These are phyloP conservation scores for Drosophila pallidifrons DNA, from an alignment of 1,140 invertebrate species.

Conservation along the genomic window DNA sequence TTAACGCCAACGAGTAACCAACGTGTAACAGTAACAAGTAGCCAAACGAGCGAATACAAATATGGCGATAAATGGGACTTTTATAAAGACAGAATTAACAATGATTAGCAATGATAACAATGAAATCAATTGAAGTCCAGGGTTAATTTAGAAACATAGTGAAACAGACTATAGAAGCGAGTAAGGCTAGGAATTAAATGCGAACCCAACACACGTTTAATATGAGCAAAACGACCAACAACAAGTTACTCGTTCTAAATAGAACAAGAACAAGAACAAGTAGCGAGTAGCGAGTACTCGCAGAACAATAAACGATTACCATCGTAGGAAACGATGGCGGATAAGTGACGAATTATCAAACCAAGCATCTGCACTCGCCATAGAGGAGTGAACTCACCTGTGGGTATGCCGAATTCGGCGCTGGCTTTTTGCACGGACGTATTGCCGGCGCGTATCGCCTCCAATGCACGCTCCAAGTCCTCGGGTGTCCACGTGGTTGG, in stretches of 20 bases:
- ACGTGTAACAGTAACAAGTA: background rate
- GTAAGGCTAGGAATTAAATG: no score
- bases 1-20: background rate
- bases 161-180: no score
- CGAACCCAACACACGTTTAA: background rate
- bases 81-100: no score
- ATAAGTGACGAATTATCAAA: no score
- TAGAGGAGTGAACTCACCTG: constrained; percentile 84
- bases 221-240: background rate
- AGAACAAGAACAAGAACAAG: background rate
- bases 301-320: background rate
- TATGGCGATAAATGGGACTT: no score
- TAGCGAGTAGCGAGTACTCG: background rate
- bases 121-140: no score
- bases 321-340: background rate
- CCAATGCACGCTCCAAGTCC: constrained; percentile 92
- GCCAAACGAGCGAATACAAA: no score
- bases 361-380: no score
- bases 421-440: constrained; percentile 94
- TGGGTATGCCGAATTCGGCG: constrained; percentile 93
- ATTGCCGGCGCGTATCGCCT: constrained; percentile 92
- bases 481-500: constrained; percentile 94
- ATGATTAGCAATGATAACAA: no score
- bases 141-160: no score
- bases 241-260: background rate